phyloP scores from a whole-genome alignment of 2,113 vertebrate genomes.

The Stigmatopora argus region DNA sequence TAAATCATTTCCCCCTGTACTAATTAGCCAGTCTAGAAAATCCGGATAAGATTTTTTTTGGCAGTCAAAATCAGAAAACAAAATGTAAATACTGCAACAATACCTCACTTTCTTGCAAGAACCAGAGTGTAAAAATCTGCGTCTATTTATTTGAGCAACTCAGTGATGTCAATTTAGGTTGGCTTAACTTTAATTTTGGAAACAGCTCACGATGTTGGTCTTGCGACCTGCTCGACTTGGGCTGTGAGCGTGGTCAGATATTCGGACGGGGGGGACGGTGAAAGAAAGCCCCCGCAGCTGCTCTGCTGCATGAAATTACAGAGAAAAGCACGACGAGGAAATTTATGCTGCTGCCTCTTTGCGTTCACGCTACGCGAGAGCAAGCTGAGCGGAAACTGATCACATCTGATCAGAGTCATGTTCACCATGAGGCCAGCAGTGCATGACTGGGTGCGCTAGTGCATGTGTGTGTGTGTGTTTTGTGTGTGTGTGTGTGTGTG shows the following conservation, averaged over 20 bases:
- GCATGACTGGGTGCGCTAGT: constrained; percentile 3
- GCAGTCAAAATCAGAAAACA: neutral
- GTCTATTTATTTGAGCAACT: constrained; percentile 1
- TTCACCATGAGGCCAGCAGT: constrained; percentile 49
- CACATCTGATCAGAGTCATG: constrained; percentile 53
- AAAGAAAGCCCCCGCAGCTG: constrained; percentile 39
- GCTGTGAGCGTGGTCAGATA: constrained; percentile 10
- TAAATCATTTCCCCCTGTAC: neutral
- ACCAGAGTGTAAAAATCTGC: neutral
- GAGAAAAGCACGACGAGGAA: constrained; percentile 25
- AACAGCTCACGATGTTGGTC: constrained; percentile 20
- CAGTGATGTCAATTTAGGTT: constrained; percentile 8
- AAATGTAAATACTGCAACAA: neutral
- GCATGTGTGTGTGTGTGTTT: neutral
- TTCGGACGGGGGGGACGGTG: constrained; percentile 1
- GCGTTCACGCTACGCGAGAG: constrained; percentile 44
- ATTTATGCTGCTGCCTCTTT: constrained; percentile 55
- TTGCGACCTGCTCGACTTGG: constrained; percentile 24
- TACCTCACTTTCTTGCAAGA: neutral
- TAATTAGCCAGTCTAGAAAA: neutral
- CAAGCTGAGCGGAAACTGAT: constrained; percentile 62
- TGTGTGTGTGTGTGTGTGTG: constrained; percentile 1
- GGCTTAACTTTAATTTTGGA: constrained; percentile 9
- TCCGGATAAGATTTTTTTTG: neutral
- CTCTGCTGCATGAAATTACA: constrained; percentile 45